A percentile compares a stretch with the other conserved stretches of the same genome.
phyloP scores from a whole-genome alignment of 2,797 vertebrate genomes.

The Micrastur ruficollis region DNA sequence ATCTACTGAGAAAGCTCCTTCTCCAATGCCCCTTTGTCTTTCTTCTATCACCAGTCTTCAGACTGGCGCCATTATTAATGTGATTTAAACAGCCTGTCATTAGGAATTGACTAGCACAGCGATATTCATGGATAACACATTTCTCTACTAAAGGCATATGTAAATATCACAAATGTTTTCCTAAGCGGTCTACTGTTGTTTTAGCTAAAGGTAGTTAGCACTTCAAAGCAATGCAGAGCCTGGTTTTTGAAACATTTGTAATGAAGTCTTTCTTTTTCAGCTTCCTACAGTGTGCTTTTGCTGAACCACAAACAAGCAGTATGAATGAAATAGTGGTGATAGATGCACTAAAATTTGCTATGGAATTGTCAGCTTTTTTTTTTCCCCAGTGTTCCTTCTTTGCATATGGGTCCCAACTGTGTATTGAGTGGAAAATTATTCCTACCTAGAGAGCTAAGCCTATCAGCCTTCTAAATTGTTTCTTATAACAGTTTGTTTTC shows the following conservation, averaged over 20 bases:
- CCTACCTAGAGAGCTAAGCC: neutral
- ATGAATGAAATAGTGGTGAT: neutral
- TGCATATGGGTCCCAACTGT: neutral
- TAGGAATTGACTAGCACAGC: neutral
- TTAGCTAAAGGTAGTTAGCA: neutral
- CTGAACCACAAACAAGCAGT: neutral
- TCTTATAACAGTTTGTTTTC: neutral
- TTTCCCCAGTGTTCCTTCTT: neutral
- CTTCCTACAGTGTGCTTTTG: neutral
- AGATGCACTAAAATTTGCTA: neutral
- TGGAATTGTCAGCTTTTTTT: neutral
- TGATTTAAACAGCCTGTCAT: neutral
- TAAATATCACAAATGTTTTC: neutral
- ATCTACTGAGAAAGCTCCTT: neutral
- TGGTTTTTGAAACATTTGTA: neutral
- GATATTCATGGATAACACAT: neutral
- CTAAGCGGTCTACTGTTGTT: neutral
- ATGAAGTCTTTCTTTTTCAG: neutral
- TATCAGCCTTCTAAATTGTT: constrained; percentile 14
- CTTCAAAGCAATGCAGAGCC: neutral
- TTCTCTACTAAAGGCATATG: neutral
- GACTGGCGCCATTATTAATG: neutral
- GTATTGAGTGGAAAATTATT: neutral
- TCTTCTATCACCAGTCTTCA: neutral
- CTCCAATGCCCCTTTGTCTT: neutral